A percentile compares a stretch with the other conserved stretches of the same genome.
Conservation (phyloP, 2,797 vertebrate species). For the Podarcis lilfordi region DNA sequence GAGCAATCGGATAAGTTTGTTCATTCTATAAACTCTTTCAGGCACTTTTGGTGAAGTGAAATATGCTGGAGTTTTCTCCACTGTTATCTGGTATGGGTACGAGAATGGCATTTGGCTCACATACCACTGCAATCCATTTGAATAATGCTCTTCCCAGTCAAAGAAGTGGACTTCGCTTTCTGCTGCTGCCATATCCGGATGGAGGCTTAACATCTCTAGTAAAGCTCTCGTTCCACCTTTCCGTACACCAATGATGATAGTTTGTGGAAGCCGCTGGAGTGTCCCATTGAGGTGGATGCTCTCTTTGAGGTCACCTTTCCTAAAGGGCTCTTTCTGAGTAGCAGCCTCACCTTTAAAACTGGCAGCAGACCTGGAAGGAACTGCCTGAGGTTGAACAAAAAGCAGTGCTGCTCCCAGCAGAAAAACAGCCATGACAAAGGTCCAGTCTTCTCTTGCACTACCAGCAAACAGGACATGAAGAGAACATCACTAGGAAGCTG, state of each 20-base stretch:
- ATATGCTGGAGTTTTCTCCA: constrained; percentile 97
- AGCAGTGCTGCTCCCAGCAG: constrained; percentile 89
- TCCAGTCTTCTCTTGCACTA: constrained; percentile 84
- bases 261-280: constrained; percentile 85
- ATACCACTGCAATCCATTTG: constrained; percentile 91
- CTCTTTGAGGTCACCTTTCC: constrained; percentile 65
- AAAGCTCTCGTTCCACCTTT: constrained; percentile 95
- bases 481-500: constrained; percentile 72
- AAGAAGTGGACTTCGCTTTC: constrained; percentile 97
- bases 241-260: constrained; percentile 95
- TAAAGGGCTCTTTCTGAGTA: constrained; percentile 62
- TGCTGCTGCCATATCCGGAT: constrained; percentile 87
- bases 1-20: constrained; percentile 87
- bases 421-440: constrained; percentile 88
- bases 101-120: constrained; percentile 92
- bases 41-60: constrained; percentile 93
- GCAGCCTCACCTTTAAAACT: constrained; percentile 52
- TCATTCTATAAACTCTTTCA: constrained; percentile 87
- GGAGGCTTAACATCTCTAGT: constrained; percentile 95
- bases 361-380: constrained; percentile 81
- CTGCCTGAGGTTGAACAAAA: constrained; percentile 81
- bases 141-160: constrained; percentile 93
- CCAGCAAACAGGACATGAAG: constrained; percentile 76
- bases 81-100: constrained; percentile 86
- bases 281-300: constrained; percentile 82